These are phyloP conservation scores for Empidonax traillii DNA, from an alignment of 2,113 vertebrate species.

Conservation along the genomic window DNA sequence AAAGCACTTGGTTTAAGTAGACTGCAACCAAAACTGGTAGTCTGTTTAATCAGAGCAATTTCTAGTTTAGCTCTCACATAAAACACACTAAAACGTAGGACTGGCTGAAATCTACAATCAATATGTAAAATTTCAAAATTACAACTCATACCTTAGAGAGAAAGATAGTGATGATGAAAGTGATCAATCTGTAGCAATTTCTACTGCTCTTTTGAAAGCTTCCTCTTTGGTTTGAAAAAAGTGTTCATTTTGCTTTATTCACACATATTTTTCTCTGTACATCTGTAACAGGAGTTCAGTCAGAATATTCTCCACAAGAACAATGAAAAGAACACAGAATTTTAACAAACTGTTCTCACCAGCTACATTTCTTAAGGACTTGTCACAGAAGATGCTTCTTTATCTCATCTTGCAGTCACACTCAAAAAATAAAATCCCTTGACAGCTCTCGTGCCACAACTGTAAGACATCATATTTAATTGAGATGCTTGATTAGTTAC, in stretches of 20 bases:
- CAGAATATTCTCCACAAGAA: not conserved
- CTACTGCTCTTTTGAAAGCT: not conserved
- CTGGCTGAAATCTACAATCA: not conserved
- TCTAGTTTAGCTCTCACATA: not conserved
- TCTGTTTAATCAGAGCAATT: not conserved
- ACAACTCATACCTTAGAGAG: not conserved
- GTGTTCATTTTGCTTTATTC: not conserved
- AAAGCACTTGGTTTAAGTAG: not conserved
- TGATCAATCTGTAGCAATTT: not conserved
- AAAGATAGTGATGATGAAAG: not conserved
- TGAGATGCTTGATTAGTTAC: not conserved
- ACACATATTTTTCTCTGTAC: not conserved
- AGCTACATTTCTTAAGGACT: not conserved
- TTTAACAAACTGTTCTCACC: not conserved
- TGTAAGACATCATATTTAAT: not conserved
- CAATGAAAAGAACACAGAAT: not conserved
- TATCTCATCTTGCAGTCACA: not conserved
- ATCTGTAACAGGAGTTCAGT: not conserved
- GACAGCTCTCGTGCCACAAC: not conserved
- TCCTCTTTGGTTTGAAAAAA: not conserved
- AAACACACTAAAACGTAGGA: not conserved
- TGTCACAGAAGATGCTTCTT: not conserved
- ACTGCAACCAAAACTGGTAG: not conserved
- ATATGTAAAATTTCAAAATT: not conserved
- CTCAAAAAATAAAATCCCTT: not conserved